A percentile compares a stretch with the other conserved stretches of the same genome.
phyloP scores from a whole-genome alignment of 2,113 vertebrate species.

The Xyliphius kryptos region DNA sequence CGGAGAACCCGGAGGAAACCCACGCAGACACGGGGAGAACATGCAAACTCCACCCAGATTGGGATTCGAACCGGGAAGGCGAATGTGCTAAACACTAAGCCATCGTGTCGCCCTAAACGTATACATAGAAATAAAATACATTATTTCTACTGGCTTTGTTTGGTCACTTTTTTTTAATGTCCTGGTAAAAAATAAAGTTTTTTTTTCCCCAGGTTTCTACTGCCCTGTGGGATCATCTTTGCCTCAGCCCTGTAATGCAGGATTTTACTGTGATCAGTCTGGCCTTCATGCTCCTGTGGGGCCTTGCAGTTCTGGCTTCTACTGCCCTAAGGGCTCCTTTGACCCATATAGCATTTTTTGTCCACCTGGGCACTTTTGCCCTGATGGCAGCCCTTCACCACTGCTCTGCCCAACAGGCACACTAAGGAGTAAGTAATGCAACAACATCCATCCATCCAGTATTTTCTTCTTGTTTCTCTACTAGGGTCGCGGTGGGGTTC shows the following conservation, averaged over 20 bases:
- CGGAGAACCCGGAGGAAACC: no score
- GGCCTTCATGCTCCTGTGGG: constrained; percentile 54
- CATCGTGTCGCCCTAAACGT: no score
- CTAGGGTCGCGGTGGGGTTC: no score
- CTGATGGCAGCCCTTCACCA: constrained; percentile 59
- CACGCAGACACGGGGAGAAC: no score
- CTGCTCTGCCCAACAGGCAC: constrained; percentile 61
- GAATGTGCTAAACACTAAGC: no score
- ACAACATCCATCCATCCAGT: no score
- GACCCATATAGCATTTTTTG: constrained; percentile 48
- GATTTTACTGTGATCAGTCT: constrained; percentile 63
- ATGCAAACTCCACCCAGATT: no score
- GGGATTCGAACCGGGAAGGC: no score
- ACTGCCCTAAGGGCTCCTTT: constrained; percentile 68
- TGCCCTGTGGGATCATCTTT: constrained; percentile 65
- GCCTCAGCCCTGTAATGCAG: constrained; percentile 66
- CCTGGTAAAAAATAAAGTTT: not conserved
- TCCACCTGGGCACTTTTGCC: constrained; percentile 75
- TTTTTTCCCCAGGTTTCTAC: constrained; percentile 62
- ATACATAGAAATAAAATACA: not conserved
- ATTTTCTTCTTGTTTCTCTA: no score
- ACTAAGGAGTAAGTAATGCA: constrained; percentile 54
- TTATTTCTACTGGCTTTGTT: not conserved
- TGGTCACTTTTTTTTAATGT: not conserved
- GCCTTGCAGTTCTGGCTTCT: constrained; percentile 59